These are phyloP conservation scores for Megalopta genalis DNA, from an alignment of 1,140 invertebrate species.

Conservation along the genomic window DNA sequence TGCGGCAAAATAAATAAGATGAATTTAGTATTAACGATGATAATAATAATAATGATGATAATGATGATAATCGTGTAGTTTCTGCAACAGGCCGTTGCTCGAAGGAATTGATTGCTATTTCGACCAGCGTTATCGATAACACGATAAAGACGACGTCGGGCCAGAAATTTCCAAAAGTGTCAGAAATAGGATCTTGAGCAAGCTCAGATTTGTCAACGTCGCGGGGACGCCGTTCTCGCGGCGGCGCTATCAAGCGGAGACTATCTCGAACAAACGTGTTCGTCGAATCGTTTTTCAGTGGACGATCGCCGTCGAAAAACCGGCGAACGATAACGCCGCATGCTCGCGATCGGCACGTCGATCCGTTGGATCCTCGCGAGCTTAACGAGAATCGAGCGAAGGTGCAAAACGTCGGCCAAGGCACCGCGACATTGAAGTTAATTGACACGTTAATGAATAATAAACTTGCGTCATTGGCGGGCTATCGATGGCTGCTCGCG, in stretches of 20 bases:
- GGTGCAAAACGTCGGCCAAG: conserved; percentile 13
- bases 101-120: too few species aligned
- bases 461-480: conserved; percentile 73
- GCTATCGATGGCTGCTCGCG: conserved; percentile 53
- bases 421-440: conserved; percentile 67
- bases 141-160: not conserved
- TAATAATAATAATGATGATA: too few species aligned
- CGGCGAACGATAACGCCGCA: not conserved
- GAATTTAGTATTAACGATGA: too few species aligned
- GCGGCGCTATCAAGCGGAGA: too few species aligned
- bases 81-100: too few species aligned
- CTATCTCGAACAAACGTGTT: not conserved
- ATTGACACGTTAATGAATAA: conserved; percentile 77
- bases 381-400: not conserved
- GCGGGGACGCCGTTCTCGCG: too few species aligned
- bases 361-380: not conserved
- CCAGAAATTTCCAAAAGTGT: not conserved
- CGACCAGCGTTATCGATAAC: too few species aligned
- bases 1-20: too few species aligned
- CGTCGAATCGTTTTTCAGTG: not conserved
- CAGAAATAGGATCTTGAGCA: not conserved
- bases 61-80: too few species aligned
- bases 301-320: not conserved
- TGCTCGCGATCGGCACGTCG: not conserved
- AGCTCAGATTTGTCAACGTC: not conserved